Conservation (phyloP, 2,113 vertebrate species). For the Pteruthius melanotis region DNA sequence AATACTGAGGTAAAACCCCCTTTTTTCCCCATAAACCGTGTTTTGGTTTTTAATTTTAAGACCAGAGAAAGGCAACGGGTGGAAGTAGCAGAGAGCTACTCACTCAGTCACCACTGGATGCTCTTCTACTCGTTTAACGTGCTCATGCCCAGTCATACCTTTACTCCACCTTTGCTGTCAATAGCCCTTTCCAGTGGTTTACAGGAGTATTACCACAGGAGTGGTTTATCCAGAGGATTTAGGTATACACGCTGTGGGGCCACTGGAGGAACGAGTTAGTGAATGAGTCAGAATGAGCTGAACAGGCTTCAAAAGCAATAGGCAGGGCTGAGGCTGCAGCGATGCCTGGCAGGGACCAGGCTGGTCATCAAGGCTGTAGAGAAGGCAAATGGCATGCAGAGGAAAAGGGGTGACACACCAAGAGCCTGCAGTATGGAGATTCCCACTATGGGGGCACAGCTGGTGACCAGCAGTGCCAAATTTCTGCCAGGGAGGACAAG, state of each 20-base stretch:
- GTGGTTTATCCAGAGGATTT: background rate
- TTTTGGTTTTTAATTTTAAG: no score
- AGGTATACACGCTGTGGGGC: accelerated
- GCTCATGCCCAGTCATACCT: background rate
- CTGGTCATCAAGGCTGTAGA: background rate
- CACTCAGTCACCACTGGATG: accelerated
- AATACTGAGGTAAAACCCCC: no score
- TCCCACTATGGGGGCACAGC: background rate
- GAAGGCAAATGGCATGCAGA: background rate
- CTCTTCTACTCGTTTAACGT: background rate
- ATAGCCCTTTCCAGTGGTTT: background rate
- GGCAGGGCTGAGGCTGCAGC: background rate
- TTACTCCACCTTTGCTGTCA: background rate
- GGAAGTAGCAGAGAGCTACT: background rate
- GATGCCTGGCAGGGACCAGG: background rate
- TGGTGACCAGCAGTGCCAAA: accelerated
- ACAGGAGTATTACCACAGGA: background rate
- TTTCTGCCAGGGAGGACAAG: accelerated
- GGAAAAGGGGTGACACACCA: background rate
- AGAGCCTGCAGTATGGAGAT: accelerated
- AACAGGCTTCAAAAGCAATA: background rate
- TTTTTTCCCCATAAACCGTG: no score
- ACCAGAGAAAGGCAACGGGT: background rate
- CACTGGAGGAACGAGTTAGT: background rate
- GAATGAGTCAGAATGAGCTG: background rate